A percentile compares a stretch with the other conserved stretches of the same genome.
Conservation (phyloP, 2,888 invertebrate genomes). For the Tromatobia lineatoria region DNA sequence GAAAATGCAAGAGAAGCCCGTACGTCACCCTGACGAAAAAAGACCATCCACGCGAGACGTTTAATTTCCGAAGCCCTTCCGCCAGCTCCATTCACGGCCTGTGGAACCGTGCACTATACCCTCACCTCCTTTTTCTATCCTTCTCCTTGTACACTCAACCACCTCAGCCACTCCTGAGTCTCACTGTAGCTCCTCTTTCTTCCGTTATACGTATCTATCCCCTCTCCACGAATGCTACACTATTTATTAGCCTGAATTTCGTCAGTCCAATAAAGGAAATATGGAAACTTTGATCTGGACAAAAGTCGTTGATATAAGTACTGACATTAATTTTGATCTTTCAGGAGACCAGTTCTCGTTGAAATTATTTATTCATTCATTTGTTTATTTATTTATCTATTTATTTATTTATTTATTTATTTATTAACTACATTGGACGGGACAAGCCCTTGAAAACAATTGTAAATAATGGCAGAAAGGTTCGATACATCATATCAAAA, state of each 20-base stretch:
- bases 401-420: too few species aligned
- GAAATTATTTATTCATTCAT: too few species aligned
- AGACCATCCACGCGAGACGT: slow-evolving; percentile 83
- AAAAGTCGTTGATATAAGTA: too few species aligned
- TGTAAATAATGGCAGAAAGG: too few species aligned
- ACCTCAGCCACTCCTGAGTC: slow-evolving; percentile 38
- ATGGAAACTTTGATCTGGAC: slow-evolving; percentile 26
- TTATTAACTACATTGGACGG: too few species aligned
- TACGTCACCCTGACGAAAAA: slow-evolving; percentile 83
- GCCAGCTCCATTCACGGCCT: slow-evolving; percentile 83
- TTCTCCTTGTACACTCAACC: slow-evolving; percentile 56
- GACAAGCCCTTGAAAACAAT: too few species aligned
- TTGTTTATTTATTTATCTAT: too few species aligned
- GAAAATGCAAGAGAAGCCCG: slow-evolving; percentile 76
- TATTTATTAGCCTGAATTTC: slow-evolving; percentile 72
- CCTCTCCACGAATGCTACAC: slow-evolving; percentile 68
- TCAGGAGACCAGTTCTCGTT: too few species aligned
- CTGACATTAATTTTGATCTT: too few species aligned
- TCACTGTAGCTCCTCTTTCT: slow-evolving; percentile 69
- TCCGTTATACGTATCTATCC: slow-evolving; percentile 71
- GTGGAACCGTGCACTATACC: slow-evolving; percentile 69
- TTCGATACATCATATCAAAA: too few species aligned
- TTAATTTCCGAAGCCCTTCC: slow-evolving; percentile 85
- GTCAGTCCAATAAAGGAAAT: slow-evolving; percentile 41
- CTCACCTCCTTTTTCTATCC: slow-evolving; percentile 52